Conservation (phyloP, 2,113 vertebrate genomes). For the Pantherophis guttatus region DNA sequence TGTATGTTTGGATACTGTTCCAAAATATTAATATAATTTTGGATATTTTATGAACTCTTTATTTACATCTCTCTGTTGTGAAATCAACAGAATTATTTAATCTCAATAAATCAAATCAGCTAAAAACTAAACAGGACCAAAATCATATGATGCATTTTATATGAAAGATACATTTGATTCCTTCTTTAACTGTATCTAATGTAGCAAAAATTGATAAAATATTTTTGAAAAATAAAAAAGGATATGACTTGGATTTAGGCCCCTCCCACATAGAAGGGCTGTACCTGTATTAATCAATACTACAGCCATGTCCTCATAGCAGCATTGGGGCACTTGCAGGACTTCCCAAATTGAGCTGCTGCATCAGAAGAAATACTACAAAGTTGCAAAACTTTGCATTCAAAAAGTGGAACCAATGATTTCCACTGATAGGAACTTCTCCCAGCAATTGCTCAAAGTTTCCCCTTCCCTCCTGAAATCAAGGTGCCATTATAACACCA, state of each 20-base stretch:
- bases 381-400: not conserved
- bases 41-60: not conserved
- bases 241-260: not conserved
- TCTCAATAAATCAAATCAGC: not conserved
- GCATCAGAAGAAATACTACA: not conserved
- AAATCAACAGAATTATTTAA: slow-evolving; percentile 20
- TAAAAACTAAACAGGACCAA: not conserved
- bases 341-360: not conserved
- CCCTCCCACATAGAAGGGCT: not conserved
- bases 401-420: not conserved
- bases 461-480: not conserved
- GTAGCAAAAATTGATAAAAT: not conserved
- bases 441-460: not conserved
- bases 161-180: not conserved
- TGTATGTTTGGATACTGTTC: slow-evolving; percentile 48
- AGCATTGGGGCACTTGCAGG: not conserved
- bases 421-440: not conserved
- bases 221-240: not conserved
- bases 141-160: not conserved
- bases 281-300: not conserved
- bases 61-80: slow-evolving; percentile 1
- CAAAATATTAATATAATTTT: slow-evolving; percentile 38
- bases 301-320: not conserved
- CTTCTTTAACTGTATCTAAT: not conserved
- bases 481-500: not conserved